Conservation (phyloP, 2,888 invertebrate species). For the Mythimna albipuncta region DNA sequence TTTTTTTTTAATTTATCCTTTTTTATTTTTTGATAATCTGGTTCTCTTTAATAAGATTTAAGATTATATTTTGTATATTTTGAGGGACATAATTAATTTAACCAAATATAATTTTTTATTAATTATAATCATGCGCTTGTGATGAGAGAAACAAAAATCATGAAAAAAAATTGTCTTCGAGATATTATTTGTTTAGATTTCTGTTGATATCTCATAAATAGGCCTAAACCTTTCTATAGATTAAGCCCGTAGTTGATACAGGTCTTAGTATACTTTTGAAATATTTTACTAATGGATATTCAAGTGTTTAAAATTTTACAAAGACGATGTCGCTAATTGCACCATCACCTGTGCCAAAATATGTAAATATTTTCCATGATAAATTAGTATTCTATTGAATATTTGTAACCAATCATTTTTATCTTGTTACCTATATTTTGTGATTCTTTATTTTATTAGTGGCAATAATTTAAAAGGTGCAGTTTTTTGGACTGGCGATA, state of each 20-base stretch:
- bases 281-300: constrained; percentile 79
- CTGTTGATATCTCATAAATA: constrained; percentile 73
- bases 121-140: constrained; percentile 19
- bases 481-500: constrained; percentile 18
- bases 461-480: constrained; percentile 9
- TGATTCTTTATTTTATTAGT: constrained; percentile 61
- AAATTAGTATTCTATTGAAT: constrained; percentile 73
- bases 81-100: constrained; percentile 32
- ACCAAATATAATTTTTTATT: not conserved
- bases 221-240: constrained; percentile 86
- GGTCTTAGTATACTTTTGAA: constrained; percentile 83
- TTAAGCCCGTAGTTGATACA: constrained; percentile 88
- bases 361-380: constrained; percentile 85
- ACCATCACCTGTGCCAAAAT: constrained; percentile 88
- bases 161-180: constrained; percentile 20
- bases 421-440: constrained; percentile 68
- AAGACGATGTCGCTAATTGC: constrained; percentile 78
- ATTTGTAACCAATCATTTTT: constrained; percentile 68
- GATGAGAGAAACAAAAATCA: constrained; percentile 33
- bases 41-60: constrained; percentile 25
- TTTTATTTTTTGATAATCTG: not conserved
- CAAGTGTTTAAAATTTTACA: constrained; percentile 74
- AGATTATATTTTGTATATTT: constrained; percentile 48
- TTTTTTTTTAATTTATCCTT: not conserved
- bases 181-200: constrained; percentile 42